Evolutionary conservation across 2,797 vertebrate genomes (phyloP).

Genomic region (Echeneis naucrates): DNA sequence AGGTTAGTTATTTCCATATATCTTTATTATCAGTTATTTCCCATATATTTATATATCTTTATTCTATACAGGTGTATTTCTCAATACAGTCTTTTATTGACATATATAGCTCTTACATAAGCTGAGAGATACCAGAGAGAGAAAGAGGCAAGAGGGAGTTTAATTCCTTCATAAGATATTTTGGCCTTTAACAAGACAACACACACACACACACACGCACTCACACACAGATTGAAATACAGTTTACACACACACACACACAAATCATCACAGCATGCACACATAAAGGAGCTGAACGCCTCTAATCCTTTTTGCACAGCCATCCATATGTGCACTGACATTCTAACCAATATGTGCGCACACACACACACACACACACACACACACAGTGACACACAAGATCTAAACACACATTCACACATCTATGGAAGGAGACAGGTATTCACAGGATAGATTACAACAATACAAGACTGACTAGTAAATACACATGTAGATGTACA

Average conservation of each 20-base stretch:
- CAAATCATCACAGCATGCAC: conserved; percentile 59
- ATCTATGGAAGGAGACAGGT: conserved; percentile 59
- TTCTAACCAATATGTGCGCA: conserved; percentile 29
- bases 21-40: conserved; percentile 76
- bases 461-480: conserved; percentile 75
- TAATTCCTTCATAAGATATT: conserved; percentile 72
- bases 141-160: conserved; percentile 67
- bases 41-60: conserved; percentile 83
- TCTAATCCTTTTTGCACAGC: conserved; percentile 43
- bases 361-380: conserved; percentile 3
- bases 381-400: conserved; percentile 25
- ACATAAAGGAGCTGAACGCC: conserved; percentile 52
- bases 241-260: conserved; percentile 43
- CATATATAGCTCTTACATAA: conserved; percentile 80
- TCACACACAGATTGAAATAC: conserved; percentile 38
- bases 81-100: conserved; percentile 82
- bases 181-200: conserved; percentile 78
- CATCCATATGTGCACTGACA: conserved; percentile 30
- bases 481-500: conserved; percentile 78
- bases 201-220: conserved; percentile 45
- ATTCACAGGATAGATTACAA: conserved; percentile 76
- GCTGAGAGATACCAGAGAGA: conserved; percentile 70
- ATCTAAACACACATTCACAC: conserved; percentile 44
- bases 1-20: conserved; percentile 66
- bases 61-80: conserved; percentile 82